A percentile compares a stretch with the other conserved stretches of the same genome.
These are phyloP conservation scores for Cygnus olor DNA, from an alignment of 2,797 vertebrate species.

Conservation along the genomic window DNA sequence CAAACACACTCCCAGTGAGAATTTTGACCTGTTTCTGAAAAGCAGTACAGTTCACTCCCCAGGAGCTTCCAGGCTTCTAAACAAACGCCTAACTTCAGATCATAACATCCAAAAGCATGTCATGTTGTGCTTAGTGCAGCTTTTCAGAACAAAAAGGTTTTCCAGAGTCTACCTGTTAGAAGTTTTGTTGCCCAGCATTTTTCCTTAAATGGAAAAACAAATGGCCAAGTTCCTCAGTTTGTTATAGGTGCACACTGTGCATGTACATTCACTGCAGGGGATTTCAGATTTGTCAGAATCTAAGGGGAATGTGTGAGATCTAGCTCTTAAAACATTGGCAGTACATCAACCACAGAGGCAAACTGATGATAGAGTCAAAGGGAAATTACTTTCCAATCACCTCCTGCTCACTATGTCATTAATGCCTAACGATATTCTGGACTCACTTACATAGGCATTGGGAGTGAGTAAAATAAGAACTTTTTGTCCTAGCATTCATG, in stretches of 20 bases:
- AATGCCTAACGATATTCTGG: slow-evolving; percentile 28
- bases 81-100: neutral
- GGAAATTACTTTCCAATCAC: slow-evolving; percentile 6
- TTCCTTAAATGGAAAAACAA: neutral
- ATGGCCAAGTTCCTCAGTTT: neutral
- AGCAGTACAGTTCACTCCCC: neutral
- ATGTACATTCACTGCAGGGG: neutral
- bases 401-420: neutral
- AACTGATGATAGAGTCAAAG: neutral
- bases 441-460: neutral
- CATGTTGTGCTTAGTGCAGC: neutral
- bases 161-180: neutral
- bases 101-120: neutral
- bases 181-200: neutral
- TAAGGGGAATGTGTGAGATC: neutral
- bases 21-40: neutral
- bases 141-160: neutral
- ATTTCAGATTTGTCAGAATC: neutral
- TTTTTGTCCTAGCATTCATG: neutral
- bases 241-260: neutral
- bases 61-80: neutral
- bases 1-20: neutral
- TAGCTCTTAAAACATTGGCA: neutral
- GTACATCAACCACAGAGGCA: neutral
- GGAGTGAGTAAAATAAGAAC: neutral